A percentile compares a stretch with the other conserved stretches of the same genome.
phyloP scores from a whole-genome alignment of 2,797 vertebrate genomes.

The Sebastiscus albofasciatus region DNA sequence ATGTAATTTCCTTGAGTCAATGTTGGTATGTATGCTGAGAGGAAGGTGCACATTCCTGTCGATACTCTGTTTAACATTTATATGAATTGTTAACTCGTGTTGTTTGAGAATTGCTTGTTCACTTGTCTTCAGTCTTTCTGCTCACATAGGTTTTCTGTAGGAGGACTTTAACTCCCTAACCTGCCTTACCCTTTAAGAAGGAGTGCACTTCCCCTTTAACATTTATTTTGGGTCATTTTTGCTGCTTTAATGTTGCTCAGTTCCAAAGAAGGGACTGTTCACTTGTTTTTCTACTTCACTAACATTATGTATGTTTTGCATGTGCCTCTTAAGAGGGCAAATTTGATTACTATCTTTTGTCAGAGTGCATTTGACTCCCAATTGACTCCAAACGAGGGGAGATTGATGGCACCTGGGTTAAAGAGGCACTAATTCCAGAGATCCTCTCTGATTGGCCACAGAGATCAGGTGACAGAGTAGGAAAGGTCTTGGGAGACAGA shows the following conservation, averaged over 20 bases:
- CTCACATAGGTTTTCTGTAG: neutral
- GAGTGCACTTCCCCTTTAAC: neutral
- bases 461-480: neutral
- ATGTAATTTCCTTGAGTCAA: fast-evolving
- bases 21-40: neutral
- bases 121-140: neutral
- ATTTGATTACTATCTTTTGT: neutral
- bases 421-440: neutral
- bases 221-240: neutral
- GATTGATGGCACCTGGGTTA: neutral
- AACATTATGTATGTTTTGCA: neutral
- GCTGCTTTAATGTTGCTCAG: neutral
- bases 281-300: neutral
- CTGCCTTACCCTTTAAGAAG: neutral
- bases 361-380: neutral
- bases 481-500: neutral
- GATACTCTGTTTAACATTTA: neutral
- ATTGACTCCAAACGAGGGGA: neutral
- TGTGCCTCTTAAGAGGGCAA: neutral
- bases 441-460: neutral
- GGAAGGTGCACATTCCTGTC: neutral
- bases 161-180: neutral
- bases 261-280: neutral
- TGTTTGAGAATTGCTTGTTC: neutral
- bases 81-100: neutral